These are phyloP conservation scores for Melinaea marsaeus DNA, from an alignment of 2,888 invertebrate species.

Conservation along the genomic window DNA sequence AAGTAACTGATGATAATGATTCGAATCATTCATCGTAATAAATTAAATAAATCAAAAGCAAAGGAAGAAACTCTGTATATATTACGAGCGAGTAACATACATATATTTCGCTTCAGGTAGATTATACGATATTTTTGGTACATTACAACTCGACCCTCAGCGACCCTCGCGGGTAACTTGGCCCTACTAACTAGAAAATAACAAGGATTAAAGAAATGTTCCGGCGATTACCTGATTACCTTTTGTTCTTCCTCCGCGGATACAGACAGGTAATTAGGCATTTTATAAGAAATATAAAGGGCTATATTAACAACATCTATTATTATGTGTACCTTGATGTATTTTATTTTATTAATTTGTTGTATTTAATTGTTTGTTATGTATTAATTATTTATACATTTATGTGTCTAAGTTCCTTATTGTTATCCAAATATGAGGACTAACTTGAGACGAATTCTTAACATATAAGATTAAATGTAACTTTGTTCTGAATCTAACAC, in stretches of 20 bases:
- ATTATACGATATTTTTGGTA: conserved; percentile 16
- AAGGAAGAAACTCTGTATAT: too few species aligned
- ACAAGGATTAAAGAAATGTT: conserved; percentile 21
- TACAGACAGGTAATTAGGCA: conserved; percentile 5
- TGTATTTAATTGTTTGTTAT: too few species aligned
- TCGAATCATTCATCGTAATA: too few species aligned
- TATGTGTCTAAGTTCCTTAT: background rate
- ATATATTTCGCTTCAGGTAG: background rate
- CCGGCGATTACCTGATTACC: conserved; percentile 13
- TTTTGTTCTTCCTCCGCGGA: conserved; percentile 16
- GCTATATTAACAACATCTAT: background rate
- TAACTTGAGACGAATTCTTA: background rate
- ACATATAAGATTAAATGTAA: conserved; percentile 18
- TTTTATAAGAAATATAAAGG: conserved; percentile 1
- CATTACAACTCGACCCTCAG: conserved; percentile 7
- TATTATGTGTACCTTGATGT: too few species aligned
- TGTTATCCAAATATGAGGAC: background rate
- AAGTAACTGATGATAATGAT: too few species aligned
- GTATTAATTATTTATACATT: too few species aligned
- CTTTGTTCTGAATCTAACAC: conserved; percentile 15
- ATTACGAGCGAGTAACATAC: too few species aligned
- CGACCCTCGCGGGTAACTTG: conserved; percentile 11
- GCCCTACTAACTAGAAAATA: conserved; percentile 15
- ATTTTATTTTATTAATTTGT: too few species aligned
- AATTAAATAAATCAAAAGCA: too few species aligned